Conservation (phyloP, 2,888 invertebrate species). For the Chalcosyrphus nemorum region DNA sequence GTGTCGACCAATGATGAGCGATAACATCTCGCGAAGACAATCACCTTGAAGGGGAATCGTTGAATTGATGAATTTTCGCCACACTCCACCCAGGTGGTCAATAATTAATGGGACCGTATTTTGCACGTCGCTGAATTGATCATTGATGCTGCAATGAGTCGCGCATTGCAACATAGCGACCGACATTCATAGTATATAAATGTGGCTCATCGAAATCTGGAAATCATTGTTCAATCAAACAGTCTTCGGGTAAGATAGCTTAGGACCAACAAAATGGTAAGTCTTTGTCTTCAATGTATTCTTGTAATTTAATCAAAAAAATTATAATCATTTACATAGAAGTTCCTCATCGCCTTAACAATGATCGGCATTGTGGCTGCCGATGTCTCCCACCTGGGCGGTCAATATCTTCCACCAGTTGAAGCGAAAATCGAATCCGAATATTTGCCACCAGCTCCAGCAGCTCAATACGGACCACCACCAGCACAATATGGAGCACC, state of each 20-base stretch:
- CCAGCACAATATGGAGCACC: too few species aligned
- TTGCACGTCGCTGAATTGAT: not conserved
- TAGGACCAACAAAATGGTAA: constrained; percentile 34
- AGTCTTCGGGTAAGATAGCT: constrained; percentile 17
- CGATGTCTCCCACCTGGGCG: constrained; percentile 69
- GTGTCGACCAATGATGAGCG: not conserved
- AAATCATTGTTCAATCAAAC: constrained; percentile 34
- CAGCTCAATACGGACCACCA: constrained; percentile 43
- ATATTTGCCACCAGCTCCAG: constrained; percentile 50
- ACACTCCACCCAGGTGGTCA: not conserved
- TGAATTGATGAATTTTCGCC: not conserved
- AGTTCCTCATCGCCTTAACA: constrained; percentile 56
- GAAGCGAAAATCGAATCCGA: constrained; percentile 37
- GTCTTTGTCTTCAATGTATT: too few species aligned
- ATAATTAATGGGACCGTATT: not conserved
- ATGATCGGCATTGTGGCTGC: constrained; percentile 69
- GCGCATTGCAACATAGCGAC: constrained; percentile 6
- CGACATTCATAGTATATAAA: constrained; percentile 36
- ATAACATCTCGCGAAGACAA: constrained; percentile 1
- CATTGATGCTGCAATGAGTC: constrained; percentile 25
- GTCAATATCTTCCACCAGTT: constrained; percentile 40
- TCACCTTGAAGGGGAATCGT: constrained; percentile 21
- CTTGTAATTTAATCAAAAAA: too few species aligned
- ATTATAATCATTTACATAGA: constrained; percentile 67
- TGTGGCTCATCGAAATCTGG: constrained; percentile 4